Conservation (phyloP, 2,888 invertebrate genomes). For the Prosopocoilus inquinatus region DNA sequence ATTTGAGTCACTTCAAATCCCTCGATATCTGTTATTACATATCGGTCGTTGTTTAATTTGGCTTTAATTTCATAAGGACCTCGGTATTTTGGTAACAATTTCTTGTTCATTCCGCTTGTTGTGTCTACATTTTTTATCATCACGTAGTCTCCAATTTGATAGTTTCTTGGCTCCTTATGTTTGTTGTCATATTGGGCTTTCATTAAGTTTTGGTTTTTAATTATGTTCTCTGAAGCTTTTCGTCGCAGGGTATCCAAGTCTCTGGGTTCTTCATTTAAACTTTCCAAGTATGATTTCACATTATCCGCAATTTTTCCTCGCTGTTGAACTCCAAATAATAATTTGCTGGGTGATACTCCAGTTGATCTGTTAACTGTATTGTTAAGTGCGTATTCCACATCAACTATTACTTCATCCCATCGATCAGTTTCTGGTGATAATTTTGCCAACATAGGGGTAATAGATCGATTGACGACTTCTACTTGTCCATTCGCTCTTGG, state of each 20-base stretch:
- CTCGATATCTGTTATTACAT: too few relatives aligned
- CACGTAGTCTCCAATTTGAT: too few relatives aligned
- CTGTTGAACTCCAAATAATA: slow-evolving; percentile 1
- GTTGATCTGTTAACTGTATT: slow-evolving; percentile 1
- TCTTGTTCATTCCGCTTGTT: too few relatives aligned
- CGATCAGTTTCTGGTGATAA: background rate
- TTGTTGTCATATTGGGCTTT: too few relatives aligned
- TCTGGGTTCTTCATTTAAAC: too few relatives aligned
- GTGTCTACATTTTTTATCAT: too few relatives aligned
- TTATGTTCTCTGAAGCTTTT: background rate
- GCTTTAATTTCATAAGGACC: too few relatives aligned
- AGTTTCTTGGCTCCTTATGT: background rate
- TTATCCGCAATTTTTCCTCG: slow-evolving; percentile 1
- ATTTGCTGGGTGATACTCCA: background rate
- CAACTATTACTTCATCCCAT: slow-evolving; percentile 6
- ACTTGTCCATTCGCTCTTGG: too few relatives aligned
- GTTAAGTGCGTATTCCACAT: slow-evolving; percentile 4
- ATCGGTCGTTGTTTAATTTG: too few relatives aligned
- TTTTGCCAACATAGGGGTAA: slow-evolving; percentile 6
- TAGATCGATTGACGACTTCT: slow-evolving; percentile 3
- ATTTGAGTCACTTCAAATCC: background rate
- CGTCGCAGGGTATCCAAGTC: too few relatives aligned
- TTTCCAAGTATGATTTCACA: background rate
- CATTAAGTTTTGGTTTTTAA: background rate
- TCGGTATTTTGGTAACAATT: too few relatives aligned